Evolutionary conservation across 2,113 vertebrate genomes (phyloP), one percentile per base, ranked within the genome.

Genomic region (Hiodon tergisus): DNA sequence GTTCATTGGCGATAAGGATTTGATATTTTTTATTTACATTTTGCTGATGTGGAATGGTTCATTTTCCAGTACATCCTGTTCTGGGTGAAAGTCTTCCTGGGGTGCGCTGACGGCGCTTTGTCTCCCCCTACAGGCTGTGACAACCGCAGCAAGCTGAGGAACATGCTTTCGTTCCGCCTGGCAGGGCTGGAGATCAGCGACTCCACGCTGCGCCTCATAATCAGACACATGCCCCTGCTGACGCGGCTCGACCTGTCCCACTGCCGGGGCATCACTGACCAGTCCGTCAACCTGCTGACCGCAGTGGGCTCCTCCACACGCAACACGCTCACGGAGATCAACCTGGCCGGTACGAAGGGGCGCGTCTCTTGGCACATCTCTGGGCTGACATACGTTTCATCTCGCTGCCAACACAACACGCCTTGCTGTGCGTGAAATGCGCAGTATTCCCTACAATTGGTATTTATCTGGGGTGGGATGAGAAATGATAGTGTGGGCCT

Each of bases 211-310:
- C 92, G 94, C 75, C 89, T 98, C 74, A 93, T 99, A 77, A 95
- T 96, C 81, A 93, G 94, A 75, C 94, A 98, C 82, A 95, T 97
- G 94, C 95, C 95, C 71, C 91, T 93, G 84, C 91, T 99, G 83
- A 93, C 94, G 83, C 89, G 91, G 76, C 92, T 99, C 57, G 97
- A 98, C 88, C 90, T 98, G 82, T 94, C 95, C 78, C 96, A 98
- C 90, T 99, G 97, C 88, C 94, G 88, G 80, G 88, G 93, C 82
- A 81, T 99, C 66, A 93, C 91, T 0, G 97, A 99, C 83, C 93
- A 96, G 72, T 98, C 94, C 31, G 87, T 96, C 78, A 92, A 95
- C 77, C 86, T 98, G 67, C 91, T 99, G 81, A 94, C 97, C 0
- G 93, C 96, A 1, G 88, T 92, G 3, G 97, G 97, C 70, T 94